Percentiles rank a stretch among this genome's conserved stretches.
These are phyloP conservation scores for Vesta saturnalis DNA, from an alignment of 2,888 invertebrate species.

Conservation along the genomic window DNA sequence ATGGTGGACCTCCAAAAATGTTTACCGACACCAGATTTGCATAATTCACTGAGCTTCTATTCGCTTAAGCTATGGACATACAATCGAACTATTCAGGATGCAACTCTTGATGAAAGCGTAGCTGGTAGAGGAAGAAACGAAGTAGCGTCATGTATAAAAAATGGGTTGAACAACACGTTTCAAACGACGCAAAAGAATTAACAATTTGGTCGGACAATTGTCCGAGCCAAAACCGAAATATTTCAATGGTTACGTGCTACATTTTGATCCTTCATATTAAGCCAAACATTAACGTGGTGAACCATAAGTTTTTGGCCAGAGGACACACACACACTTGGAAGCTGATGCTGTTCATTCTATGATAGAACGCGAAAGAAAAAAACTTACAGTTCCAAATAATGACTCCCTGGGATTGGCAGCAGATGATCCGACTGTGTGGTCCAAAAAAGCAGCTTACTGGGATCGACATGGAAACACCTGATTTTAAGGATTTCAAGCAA, in stretches of 20 bases:
- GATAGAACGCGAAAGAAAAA: slow-evolving; percentile 39
- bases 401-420: slow-evolving; percentile 41
- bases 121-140: slow-evolving; percentile 18
- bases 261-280: slow-evolving; percentile 24
- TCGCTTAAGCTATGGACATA: slow-evolving; percentile 13
- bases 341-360: slow-evolving; percentile 24
- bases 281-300: slow-evolving; percentile 18
- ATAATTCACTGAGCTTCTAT: slow-evolving; percentile 17
- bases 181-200: slow-evolving; percentile 13
- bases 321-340: slow-evolving; percentile 34
- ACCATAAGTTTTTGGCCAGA: slow-evolving; percentile 31
- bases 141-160: slow-evolving; percentile 23
- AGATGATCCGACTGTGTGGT: slow-evolving; percentile 30
- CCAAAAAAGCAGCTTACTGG: slow-evolving; percentile 20
- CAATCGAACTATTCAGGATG: slow-evolving; percentile 3
- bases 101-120: slow-evolving; percentile 2
- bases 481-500: slow-evolving; percentile 29
- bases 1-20: slow-evolving; percentile 16
- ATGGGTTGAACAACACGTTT: neutral
- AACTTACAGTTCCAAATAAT: slow-evolving; percentile 32
- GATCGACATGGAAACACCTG: slow-evolving; percentile 18
- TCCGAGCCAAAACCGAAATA: slow-evolving; percentile 23
- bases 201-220: slow-evolving; percentile 30
- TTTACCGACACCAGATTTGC: slow-evolving; percentile 15
- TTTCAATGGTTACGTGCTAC: slow-evolving; percentile 21